Evolutionary conservation across 2,113 vertebrate genomes (phyloP), one percentile per base, ranked within the genome.

Genomic region (Nanger granti): DNA sequence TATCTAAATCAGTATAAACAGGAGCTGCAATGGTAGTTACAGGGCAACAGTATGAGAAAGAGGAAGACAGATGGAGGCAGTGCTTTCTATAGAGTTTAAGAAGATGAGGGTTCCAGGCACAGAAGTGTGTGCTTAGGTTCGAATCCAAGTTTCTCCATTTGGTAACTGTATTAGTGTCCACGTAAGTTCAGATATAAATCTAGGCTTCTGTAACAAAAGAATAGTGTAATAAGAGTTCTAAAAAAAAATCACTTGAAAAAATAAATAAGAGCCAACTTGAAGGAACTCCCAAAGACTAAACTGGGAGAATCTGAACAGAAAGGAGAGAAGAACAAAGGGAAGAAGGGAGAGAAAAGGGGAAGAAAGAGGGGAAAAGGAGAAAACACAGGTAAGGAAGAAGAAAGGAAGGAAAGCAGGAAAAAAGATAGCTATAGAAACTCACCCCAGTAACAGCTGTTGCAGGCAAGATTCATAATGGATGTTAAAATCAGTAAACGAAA

Each of bases 131-230:
- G 28, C 57, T 80, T 88, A 9, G 1, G 22, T 66, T 94, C 31
- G 57, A 84, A 47, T 37, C 31, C 37, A 2, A 41, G 24, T 28
- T 69, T 5, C 24, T 73, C 5, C 24, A 24, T 57, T 73, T 59
- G 62, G 29, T 49, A 69, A n/a, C 31, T 49, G 24, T 29, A 52
- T 66, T 66, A 49, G 47, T 73, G 17, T 73, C 37, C 66, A 37
- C 14, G 13, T 90, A 66, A 57, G 28, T 82, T 24, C 22, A 47
- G 34, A 52, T 89, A 89, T 41, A 94, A 94, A 22, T 37, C 29
- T 20, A 66, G 20, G n/a, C n/a, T 94, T 89, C 93, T 55, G 44
- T 64, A 88, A 82, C n/a, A 57, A 66, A 83, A 22, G 14, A n/a
- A 66, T 82, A 29, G 10, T 34, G 55, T 89, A 86, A 89, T 52